A percentile compares a stretch with the other conserved stretches of the same genome.
phyloP scores from a whole-genome alignment of 2,113 vertebrate species.

The Nothobranchius furzeri region DNA sequence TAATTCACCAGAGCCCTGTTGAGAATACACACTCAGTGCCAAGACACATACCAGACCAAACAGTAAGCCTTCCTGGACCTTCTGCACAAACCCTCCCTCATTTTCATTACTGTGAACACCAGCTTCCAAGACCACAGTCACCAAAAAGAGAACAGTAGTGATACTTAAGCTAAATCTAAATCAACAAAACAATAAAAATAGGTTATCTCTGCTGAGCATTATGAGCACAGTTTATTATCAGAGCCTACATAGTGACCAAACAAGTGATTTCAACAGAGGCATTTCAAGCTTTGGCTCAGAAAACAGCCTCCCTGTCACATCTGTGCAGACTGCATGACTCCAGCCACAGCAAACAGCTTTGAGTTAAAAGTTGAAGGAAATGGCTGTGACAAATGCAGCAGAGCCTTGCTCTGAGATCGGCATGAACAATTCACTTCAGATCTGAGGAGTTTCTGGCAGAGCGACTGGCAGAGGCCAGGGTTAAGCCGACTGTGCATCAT shows the following conservation, averaged over 20 bases:
- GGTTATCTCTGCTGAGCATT: not conserved
- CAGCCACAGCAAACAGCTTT: conserved; percentile 65
- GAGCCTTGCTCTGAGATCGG: conserved; percentile 72
- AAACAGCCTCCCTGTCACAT: conserved; percentile 57
- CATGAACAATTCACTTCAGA: conserved; percentile 75
- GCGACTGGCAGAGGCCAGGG: conserved; percentile 67
- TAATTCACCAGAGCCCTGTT: conserved; percentile 72
- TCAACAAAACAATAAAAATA: conserved; percentile 1
- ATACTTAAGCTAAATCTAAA: not conserved
- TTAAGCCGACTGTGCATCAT: conserved; percentile 58
- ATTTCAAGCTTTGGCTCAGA: conserved; percentile 28
- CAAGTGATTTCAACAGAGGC: not conserved
- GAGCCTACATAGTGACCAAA: conserved; percentile 33
- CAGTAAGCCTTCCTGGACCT: conserved; percentile 66
- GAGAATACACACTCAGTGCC: conserved; percentile 65
- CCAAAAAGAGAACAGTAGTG: no score
- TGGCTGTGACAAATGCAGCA: conserved; percentile 74
- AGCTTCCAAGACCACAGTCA: conserved; percentile 41
- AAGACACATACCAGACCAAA: conserved; percentile 65
- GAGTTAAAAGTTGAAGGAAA: conserved; percentile 71
- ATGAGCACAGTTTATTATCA: not conserved
- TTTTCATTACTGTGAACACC: conserved; percentile 45
- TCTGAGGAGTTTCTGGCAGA: conserved; percentile 54
- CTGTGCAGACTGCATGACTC: conserved; percentile 57
- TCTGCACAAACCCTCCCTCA: conserved; percentile 57